These are phyloP conservation scores for Spongilla lacustris DNA, from an alignment of 37 sponge, comb jelly and placozoan species.

Conservation along the genomic window DNA sequence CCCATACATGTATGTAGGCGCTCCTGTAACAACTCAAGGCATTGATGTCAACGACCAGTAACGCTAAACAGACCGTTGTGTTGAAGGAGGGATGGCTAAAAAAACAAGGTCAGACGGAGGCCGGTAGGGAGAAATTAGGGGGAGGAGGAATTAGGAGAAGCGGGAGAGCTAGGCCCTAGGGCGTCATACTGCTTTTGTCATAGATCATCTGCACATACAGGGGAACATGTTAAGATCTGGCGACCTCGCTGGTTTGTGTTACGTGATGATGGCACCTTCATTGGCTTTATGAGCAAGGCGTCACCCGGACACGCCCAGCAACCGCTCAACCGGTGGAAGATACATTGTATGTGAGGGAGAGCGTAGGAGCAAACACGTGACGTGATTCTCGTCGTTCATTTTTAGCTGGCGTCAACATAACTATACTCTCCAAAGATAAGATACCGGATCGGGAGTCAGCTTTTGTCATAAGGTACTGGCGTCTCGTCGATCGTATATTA, in stretches of 20 bases:
- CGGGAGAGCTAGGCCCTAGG: background rate
- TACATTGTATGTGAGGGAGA: conserved; percentile 66
- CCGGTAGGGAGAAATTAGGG: too few species aligned
- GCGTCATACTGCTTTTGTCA: background rate
- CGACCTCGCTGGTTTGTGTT: conserved; percentile 90
- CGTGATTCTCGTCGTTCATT: background rate
- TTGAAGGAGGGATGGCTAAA: conserved; percentile 94
- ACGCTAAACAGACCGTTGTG: conserved; percentile 1
- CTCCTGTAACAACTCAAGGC: too few species aligned
- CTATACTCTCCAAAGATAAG: conserved; percentile 63
- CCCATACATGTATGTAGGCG: too few species aligned
- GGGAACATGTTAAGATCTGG: conserved; percentile 99
- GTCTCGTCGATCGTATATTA: too few species aligned
- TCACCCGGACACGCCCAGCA: conserved; percentile 42
- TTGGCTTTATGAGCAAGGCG: conserved; percentile 83
- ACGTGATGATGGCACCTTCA: conserved; percentile 78
- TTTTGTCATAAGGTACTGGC: too few species aligned
- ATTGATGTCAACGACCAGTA: too few species aligned
- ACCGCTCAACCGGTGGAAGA: conserved; percentile 86
- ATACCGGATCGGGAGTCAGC: conserved; percentile 82
- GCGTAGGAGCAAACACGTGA: too few species aligned
- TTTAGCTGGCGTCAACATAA: conserved; percentile 44
- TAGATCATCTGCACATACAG: conserved; percentile 48
- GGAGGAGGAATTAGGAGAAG: background rate
- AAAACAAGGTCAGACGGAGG: conserved; percentile 88